A percentile compares a stretch with the other conserved stretches of the same genome.
Conservation (phyloP, 1,140 invertebrate species). For the Caenorhabditis latens region DNA sequence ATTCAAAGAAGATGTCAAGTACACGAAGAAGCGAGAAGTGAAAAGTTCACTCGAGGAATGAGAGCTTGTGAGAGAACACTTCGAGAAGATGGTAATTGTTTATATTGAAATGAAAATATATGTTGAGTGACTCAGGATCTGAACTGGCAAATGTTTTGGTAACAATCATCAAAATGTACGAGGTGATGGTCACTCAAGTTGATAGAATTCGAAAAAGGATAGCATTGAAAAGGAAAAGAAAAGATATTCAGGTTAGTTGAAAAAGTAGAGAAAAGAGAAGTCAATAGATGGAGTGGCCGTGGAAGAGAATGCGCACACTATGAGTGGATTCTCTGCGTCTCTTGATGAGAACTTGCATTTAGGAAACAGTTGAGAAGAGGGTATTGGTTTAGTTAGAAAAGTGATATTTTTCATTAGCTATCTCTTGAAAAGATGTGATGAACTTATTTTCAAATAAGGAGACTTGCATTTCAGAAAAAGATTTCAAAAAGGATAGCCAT, state of each 20-base stretch:
- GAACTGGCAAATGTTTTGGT: constrained; percentile 18
- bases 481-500: no score
- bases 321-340: background rate
- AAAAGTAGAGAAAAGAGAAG: constrained; percentile 1
- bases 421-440: no score
- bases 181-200: constrained; percentile 20
- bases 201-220: constrained; percentile 39
- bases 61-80: constrained; percentile 38
- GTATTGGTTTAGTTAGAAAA: background rate
- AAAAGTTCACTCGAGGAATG: constrained; percentile 40
- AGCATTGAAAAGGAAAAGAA: constrained; percentile 46
- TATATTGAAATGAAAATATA: background rate
- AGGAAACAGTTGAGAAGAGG: no score
- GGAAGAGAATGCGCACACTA: constrained; percentile 1
- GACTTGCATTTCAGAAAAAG: no score
- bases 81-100: background rate
- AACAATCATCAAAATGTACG: constrained; percentile 48
- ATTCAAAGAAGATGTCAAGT: constrained; percentile 52
- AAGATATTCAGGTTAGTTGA: constrained; percentile 15
- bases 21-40: constrained; percentile 41
- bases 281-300: constrained; percentile 40
- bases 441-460: no score
- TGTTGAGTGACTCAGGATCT: background rate
- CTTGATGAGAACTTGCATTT: background rate
- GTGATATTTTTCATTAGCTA: no score